Base-by-base conservation (phyloP, 2,888 invertebrate species). In the Eudiplozoon nipponicum region DNA sequence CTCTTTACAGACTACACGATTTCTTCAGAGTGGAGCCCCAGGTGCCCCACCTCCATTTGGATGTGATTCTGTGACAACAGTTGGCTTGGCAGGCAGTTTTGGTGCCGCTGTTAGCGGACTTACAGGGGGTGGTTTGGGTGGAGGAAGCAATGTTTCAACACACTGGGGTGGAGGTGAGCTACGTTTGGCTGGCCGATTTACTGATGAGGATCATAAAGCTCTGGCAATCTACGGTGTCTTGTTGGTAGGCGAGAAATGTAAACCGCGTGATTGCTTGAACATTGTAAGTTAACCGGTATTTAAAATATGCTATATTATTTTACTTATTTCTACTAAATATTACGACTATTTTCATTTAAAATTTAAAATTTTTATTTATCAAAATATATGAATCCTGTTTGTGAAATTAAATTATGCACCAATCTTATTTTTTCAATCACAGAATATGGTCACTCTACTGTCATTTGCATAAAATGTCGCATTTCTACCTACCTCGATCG, bases 161-260 rank as follows among this genome's bases (percentile, higher is more conserved):
- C 26, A 28, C 38, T n/a, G n/a, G n/a, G n/a, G n/a, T 15, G 31
- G 17, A 31, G 11, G 13, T 13, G 31, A 31, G 17, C 13, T 31
- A 7, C 4, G 5, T 4, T 33, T 41, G 9, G 5, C 19, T 23
- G 42, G 42, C 3, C 22, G 28, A 7, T 42, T 38, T 18, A 53
- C 65, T 78, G 47, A 63, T 84, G 46, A 43, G 13, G 43, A 43
- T 19, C 40, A 40, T 20, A 44, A 38, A 20, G 28, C 36, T 18
- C 19, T 43, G 21, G 78, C 80, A 39, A 68, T 80, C 47, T 94
- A 86, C 57, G 94, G 90, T 1, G 78, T 90, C 39, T 90, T 90
- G 84, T 62, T 94, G 48, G 67, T 94, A 54, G 80, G 86, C 33
- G 84, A 84, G 9, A 67, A 86, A 45, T 86, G 65, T 47, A 56